These are phyloP conservation scores for Dallia pectoralis DNA, from an alignment of 2,797 vertebrate genomes.

Conservation along the genomic window DNA sequence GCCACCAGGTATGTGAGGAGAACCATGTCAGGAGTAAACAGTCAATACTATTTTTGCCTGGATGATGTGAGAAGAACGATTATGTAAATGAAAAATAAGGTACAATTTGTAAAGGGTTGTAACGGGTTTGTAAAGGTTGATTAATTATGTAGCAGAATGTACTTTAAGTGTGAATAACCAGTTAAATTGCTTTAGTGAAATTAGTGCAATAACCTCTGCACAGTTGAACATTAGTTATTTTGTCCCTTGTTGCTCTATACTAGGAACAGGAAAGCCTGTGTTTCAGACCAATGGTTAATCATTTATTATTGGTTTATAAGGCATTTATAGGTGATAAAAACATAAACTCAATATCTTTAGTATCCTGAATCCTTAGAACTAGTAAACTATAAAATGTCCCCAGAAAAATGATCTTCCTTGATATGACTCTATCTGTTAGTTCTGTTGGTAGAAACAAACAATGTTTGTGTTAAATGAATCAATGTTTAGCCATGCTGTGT, in stretches of 20 bases:
- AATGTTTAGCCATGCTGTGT: constrained; percentile 12
- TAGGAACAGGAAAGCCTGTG: not conserved
- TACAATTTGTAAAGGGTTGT: not conserved
- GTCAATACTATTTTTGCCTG: not conserved
- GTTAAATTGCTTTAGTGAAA: not conserved
- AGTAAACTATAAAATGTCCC: not conserved
- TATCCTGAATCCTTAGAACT: not conserved
- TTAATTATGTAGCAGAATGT: not conserved
- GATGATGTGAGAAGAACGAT: not conserved
- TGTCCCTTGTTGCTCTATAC: not conserved
- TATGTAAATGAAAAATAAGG: not conserved
- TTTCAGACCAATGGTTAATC: not conserved
- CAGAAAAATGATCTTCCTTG: too few species aligned
- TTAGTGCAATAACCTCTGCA: not conserved
- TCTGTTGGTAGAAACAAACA: too few species aligned
- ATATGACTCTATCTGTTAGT: too few species aligned
- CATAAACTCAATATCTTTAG: not conserved
- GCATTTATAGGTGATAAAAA: not conserved
- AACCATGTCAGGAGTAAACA: not conserved
- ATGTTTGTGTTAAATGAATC: too few species aligned
- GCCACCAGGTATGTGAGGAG: constrained; percentile 83
- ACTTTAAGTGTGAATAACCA: not conserved
- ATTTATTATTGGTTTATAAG: not conserved
- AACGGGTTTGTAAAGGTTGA: not conserved
- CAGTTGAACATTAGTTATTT: not conserved